Conservation (phyloP, 2,797 vertebrate genomes). For the Pipistrellus pipistrellus region DNA sequence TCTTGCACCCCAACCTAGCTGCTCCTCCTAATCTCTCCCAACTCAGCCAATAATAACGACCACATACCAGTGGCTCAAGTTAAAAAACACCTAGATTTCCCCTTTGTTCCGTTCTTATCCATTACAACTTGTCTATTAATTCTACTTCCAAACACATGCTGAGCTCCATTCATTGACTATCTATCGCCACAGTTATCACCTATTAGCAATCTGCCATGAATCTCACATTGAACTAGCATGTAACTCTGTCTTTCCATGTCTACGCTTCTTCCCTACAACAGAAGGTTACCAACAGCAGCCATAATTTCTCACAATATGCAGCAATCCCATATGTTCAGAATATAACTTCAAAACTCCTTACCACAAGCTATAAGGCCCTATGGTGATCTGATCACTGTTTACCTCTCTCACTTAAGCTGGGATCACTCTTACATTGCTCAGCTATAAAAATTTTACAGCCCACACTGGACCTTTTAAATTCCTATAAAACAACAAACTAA, state of each 20-base stretch:
- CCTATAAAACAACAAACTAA: neutral
- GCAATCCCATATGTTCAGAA: conserved; percentile 5
- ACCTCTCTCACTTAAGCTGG: neutral
- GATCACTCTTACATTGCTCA: conserved; percentile 16
- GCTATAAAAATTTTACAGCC: too few relatives aligned
- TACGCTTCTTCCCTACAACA: neutral
- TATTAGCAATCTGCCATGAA: neutral
- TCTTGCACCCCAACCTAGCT: neutral
- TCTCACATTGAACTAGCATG: neutral
- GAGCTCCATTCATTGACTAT: neutral
- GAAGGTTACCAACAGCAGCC: neutral
- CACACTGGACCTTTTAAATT: neutral
- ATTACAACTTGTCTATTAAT: neutral
- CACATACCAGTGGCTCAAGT: neutral
- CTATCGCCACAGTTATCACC: neutral
- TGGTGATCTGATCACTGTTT: neutral
- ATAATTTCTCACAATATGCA: neutral
- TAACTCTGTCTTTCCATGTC: conserved; percentile 7
- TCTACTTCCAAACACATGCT: neutral
- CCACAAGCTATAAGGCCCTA: neutral
- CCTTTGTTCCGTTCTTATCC: neutral
- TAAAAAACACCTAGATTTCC: neutral
- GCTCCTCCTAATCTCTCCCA: neutral
- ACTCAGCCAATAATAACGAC: neutral
- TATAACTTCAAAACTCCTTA: conserved; percentile 8